Conservation (phyloP, 2,797 vertebrate species). For the Monodelphis domestica region DNA sequence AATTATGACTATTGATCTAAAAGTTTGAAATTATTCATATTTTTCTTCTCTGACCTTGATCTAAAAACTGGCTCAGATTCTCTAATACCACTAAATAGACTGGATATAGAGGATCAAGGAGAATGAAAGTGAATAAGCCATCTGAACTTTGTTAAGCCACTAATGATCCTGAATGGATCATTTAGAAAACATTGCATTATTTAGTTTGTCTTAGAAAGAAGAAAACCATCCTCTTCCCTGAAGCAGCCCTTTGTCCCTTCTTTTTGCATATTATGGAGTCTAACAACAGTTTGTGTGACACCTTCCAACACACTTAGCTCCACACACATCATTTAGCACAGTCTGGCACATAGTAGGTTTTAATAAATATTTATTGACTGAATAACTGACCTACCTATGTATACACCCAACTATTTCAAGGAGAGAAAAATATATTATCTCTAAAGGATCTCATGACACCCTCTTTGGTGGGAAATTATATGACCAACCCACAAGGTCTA, state of each 20-base stretch:
- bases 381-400: not conserved
- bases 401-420: conserved; percentile 25
- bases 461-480: not conserved
- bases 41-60: not conserved
- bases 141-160: not conserved
- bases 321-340: not conserved
- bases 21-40: not conserved
- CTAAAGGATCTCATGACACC: not conserved
- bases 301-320: not conserved
- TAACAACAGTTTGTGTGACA: not conserved
- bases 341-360: not conserved
- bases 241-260: conserved; percentile 11
- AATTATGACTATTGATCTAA: not conserved
- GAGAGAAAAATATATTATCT: conserved; percentile 2
- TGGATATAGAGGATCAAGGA: not conserved
- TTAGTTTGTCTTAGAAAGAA: conserved; percentile 8
- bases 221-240: conserved; percentile 18
- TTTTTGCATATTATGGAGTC: not conserved
- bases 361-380: not conserved
- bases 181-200: not conserved
- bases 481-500: not conserved
- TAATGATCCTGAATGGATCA: not conserved
- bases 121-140: not conserved
- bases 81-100: not conserved
- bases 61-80: not conserved